Conservation (phyloP, 2,113 vertebrate species). For the Oncorhynchus keta region DNA sequence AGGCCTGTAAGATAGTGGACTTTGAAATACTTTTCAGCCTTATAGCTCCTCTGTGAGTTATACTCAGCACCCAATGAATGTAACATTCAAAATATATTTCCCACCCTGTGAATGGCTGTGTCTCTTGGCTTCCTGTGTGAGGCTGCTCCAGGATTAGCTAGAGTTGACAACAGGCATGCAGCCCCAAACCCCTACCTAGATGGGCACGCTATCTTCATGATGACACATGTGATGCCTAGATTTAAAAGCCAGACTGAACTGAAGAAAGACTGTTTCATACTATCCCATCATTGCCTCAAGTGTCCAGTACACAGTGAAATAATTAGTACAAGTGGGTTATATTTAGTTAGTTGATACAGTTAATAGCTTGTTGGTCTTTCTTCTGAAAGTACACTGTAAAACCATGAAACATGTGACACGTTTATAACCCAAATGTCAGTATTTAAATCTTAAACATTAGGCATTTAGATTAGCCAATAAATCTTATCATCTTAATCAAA, state of each 20-base stretch:
- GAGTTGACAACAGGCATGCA: conserved; percentile 12
- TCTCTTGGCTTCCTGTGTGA: neutral
- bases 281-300: too few relatives aligned
- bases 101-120: conserved; percentile 17
- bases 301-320: too few relatives aligned
- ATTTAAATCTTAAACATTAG: too few relatives aligned
- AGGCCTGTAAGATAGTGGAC: neutral
- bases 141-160: neutral
- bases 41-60: neutral
- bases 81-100: neutral
- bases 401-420: too few relatives aligned
- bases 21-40: neutral
- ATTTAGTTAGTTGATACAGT: too few relatives aligned
- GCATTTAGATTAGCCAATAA: too few relatives aligned
- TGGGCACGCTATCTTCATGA: neutral
- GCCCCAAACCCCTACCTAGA: neutral
- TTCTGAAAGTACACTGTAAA: too few relatives aligned
- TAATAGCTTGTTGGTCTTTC: too few relatives aligned
- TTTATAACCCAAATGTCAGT: too few relatives aligned
- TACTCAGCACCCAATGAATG: too few relatives aligned
- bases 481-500: too few relatives aligned
- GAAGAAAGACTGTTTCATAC: neutral
- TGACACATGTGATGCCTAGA: neutral
- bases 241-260: neutral
- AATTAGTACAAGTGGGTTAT: too few relatives aligned